Conservation (phyloP, 2,113 vertebrate genomes). For the Pedionomus torquatus region DNA sequence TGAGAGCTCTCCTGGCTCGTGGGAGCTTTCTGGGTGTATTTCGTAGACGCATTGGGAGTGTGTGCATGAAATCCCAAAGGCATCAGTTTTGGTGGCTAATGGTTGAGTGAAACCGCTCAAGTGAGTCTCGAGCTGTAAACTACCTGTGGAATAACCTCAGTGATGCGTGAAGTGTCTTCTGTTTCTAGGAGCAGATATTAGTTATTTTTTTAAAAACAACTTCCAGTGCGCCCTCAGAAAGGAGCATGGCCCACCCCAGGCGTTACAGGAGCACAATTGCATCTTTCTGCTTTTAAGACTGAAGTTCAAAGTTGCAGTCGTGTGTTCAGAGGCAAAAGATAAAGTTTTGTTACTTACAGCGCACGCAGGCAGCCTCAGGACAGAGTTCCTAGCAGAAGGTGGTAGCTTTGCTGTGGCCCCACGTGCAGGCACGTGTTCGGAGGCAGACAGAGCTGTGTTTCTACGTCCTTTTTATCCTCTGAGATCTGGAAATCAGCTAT, state of each 20-base stretch:
- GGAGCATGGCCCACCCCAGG: neutral
- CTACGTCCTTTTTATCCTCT: neutral
- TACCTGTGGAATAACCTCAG: neutral
- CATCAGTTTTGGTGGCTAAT: neutral
- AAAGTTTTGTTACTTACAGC: neutral
- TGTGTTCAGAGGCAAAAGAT: neutral
- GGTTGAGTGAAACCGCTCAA: neutral
- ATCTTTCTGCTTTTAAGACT: neutral
- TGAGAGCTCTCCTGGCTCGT: neutral
- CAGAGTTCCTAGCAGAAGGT: neutral
- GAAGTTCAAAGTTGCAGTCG: neutral
- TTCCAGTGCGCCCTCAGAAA: neutral
- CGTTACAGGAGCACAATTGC: neutral
- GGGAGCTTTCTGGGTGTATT: neutral
- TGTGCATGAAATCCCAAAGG: neutral
- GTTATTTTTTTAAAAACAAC: neutral
- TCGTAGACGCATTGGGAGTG: neutral
- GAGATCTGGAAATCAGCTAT: neutral
- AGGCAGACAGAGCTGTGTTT: neutral
- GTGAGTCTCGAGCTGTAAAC: neutral
- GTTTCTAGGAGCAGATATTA: neutral
- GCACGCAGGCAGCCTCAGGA: neutral
- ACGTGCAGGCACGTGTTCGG: fast-evolving
- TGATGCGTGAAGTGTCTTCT: neutral
- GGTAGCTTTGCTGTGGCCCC: neutral